phyloP scores from a whole-genome alignment of 2,113 vertebrate genomes.

The Campylomormyrus numenius region DNA sequence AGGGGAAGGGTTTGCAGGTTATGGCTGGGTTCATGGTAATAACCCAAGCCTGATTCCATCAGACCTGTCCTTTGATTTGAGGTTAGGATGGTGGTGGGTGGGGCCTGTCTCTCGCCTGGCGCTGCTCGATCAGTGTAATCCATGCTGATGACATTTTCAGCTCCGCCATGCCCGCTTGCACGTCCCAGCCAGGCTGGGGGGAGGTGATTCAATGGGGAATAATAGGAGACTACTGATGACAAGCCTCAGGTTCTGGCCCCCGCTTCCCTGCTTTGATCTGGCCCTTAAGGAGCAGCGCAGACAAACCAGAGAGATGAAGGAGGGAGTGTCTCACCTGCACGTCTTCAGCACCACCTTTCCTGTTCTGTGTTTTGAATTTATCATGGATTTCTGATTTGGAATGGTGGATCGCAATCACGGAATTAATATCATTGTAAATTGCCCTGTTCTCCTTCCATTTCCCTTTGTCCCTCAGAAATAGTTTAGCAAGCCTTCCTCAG shows the following conservation, averaged over 20 bases:
- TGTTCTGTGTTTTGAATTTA: not conserved
- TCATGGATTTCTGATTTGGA: not conserved
- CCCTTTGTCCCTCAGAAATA: not conserved
- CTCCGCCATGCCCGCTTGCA: not conserved
- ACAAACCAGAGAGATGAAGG: not conserved
- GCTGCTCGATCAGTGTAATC: constrained; percentile 16
- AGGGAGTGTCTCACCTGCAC: not conserved
- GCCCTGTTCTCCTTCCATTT: not conserved
- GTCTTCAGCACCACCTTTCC: not conserved
- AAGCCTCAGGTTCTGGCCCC: not conserved
- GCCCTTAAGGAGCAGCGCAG: not conserved
- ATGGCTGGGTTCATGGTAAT: constrained; percentile 5
- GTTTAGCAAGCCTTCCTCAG: not conserved
- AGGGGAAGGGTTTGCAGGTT: not conserved
- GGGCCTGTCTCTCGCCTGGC: constrained; percentile 15
- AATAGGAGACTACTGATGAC: not conserved
- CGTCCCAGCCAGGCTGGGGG: not conserved
- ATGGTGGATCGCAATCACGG: not conserved
- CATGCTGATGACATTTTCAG: not conserved
- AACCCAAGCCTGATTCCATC: constrained; percentile 15
- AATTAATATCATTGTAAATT: not conserved
- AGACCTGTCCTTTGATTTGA: not conserved
- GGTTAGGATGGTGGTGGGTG: constrained; percentile 10
- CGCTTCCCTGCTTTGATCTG: not conserved
- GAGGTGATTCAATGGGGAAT: not conserved